These are phyloP conservation scores for Papilio xuthus DNA, from an alignment of 1,140 invertebrate species.

Conservation along the genomic window DNA sequence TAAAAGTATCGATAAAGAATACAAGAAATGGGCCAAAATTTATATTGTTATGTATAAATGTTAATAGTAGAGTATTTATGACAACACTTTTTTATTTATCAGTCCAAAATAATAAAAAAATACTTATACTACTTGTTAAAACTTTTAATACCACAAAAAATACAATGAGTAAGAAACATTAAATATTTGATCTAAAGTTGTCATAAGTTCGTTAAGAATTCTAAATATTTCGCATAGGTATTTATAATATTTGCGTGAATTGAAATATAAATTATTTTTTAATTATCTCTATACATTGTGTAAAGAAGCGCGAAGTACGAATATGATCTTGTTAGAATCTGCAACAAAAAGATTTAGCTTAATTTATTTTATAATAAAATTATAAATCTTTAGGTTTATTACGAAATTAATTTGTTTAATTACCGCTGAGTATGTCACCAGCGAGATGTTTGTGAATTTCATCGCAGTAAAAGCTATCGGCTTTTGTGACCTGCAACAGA, in stretches of 20 bases:
- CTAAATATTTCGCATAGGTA: neutral
- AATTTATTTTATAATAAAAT: slow-evolving; percentile 10
- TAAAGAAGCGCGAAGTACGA: slow-evolving; percentile 74
- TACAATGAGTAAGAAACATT: too few species aligned
- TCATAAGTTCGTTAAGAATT: too few species aligned
- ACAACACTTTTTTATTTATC: too few species aligned
- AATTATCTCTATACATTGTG: slow-evolving; percentile 71
- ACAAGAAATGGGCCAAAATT: slow-evolving; percentile 19
- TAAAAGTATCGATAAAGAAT: slow-evolving; percentile 21
- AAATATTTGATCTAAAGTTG: too few species aligned
- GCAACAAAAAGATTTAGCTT: slow-evolving; percentile 59
- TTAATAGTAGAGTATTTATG: too few species aligned
- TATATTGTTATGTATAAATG: neutral
- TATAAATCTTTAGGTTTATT: neutral
- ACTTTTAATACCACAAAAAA: neutral
- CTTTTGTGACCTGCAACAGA: slow-evolving; percentile 69
- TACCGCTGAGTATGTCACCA: slow-evolving; percentile 2
- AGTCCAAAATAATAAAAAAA: too few species aligned
- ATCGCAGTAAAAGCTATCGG: slow-evolving; percentile 74
- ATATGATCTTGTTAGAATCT: slow-evolving; percentile 74
- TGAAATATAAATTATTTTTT: slow-evolving; percentile 27
- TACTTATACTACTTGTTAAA: too few species aligned
- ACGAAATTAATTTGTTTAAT: neutral
- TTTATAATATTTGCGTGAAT: neutral
- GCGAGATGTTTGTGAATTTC: slow-evolving; percentile 58